Evolutionary conservation across 2,888 invertebrate genomes (phyloP), one percentile per base, ranked within the genome.

Genomic region (Alentia gelatinosa): DNA sequence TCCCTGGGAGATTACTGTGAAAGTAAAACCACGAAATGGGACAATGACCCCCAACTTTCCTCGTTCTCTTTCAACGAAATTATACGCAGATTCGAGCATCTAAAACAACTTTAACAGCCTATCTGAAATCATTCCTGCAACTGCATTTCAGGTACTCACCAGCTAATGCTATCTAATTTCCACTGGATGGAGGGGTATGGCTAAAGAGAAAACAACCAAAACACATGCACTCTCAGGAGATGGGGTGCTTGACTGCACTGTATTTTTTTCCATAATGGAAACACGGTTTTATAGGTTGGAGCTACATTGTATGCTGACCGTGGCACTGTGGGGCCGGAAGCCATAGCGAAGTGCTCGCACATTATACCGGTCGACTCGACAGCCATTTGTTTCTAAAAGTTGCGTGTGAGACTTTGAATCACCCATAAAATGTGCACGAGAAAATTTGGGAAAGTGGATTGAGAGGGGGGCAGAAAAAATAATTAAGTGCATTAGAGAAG

Each of bases 401-500:
- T 39, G 83, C 83, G 83, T 83, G 83, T 7, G 83, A 23, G 39
- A 39, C 39, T 15, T 37, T n/a, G 37, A 83, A 83, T 83, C 39
- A 83, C 39, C 39, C 39, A 83, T 83, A 83, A 83, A 83, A 83
- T n/a, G 15, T 40, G 83, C 83, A 83, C 83, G 83, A 35, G 37
- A 40, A 30, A 35, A 35, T 83, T 83, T 83, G 83, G 83, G 26
- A 68, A 68, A 68, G 68, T 68, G 68, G 68, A 68, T 68, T 3
- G 26, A 26, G 68, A 30, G 4, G 68, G 33, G 12, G n/a, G 26
- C 30, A 68, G 68, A 68, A 68, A 68, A 26, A 30, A 26, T 33
- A 30, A 56, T 56, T 56, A 30, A 68, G 68, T 68, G 68, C 68
- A 68, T 68, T 68, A 68, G 68, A 68, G 68, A 19, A 56, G 56